phyloP scores from a whole-genome alignment of 2,797 vertebrate species.

The Semaprochilodus insignis region DNA sequence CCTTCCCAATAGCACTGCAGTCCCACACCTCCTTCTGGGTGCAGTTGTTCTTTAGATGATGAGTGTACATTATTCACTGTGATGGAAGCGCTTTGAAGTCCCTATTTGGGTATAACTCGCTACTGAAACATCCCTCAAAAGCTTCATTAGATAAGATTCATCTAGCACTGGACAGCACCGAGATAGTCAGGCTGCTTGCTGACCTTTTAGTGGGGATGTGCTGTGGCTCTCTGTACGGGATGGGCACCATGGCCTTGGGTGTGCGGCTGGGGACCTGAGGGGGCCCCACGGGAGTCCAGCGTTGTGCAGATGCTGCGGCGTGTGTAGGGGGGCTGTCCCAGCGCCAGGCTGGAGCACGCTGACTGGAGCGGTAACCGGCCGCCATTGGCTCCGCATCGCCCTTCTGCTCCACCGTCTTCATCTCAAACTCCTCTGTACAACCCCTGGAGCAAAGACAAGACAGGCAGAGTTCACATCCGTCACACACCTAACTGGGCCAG shows the following conservation, averaged over 20 bases:
- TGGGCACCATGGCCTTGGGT: slow-evolving; percentile 77
- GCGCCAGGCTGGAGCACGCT: slow-evolving; percentile 83
- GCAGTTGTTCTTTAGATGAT: too few relatives aligned
- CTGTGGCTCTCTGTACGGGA: slow-evolving; percentile 87
- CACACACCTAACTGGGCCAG: background rate
- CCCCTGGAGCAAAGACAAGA: slow-evolving; percentile 75
- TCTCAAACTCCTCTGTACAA: slow-evolving; percentile 89
- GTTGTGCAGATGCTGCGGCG: slow-evolving; percentile 76
- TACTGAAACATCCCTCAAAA: too few relatives aligned
- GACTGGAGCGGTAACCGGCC: slow-evolving; percentile 79
- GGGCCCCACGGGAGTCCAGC: slow-evolving; percentile 79
- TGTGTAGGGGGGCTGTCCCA: slow-evolving; percentile 85
- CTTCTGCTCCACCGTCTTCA: slow-evolving; percentile 87
- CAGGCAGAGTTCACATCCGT: background rate
- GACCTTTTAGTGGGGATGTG: slow-evolving; percentile 85
- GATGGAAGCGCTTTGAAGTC: too few relatives aligned
- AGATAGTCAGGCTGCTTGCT: slow-evolving; percentile 24
- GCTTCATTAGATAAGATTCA: background rate
- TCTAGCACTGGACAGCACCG: too few relatives aligned
- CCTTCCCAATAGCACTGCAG: too few relatives aligned
- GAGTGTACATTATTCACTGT: too few relatives aligned
- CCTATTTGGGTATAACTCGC: too few relatives aligned
- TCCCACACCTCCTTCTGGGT: too few relatives aligned
- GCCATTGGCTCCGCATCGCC: slow-evolving; percentile 81
- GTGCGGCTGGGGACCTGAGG: slow-evolving; percentile 77